These are phyloP conservation scores for Ceyx cyanopectus DNA, from an alignment of 2,113 vertebrate genomes.

Conservation along the genomic window DNA sequence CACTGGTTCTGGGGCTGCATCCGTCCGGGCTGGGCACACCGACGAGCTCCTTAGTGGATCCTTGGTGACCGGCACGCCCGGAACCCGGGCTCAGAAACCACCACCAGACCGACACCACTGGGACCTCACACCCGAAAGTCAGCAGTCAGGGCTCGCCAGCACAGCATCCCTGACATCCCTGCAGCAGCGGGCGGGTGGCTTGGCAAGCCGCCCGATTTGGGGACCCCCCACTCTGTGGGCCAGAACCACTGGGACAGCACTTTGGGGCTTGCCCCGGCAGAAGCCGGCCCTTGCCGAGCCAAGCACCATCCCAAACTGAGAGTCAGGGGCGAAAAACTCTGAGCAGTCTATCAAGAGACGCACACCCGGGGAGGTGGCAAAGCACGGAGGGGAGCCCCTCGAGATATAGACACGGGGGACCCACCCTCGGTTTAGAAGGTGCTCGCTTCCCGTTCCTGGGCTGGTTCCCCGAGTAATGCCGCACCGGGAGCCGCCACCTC, in stretches of 20 bases:
- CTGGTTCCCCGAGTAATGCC: background rate
- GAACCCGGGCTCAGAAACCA: background rate
- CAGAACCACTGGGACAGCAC: background rate
- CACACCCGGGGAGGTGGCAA: background rate
- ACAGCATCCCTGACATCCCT: background rate
- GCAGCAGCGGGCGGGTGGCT: accelerated
- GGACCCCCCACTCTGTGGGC: background rate
- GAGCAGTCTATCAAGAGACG: background rate
- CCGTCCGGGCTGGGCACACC: background rate
- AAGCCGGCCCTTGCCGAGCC: background rate
- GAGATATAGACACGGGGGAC: background rate
- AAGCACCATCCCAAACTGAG: background rate
- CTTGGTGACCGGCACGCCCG: background rate
- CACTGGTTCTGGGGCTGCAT: background rate
- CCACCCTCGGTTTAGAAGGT: background rate
- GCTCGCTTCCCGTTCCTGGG: background rate
- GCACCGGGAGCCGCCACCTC: background rate
- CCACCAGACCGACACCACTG: background rate
- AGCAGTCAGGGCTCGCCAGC: accelerated
- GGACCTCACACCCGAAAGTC: background rate
- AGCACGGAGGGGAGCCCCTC: background rate
- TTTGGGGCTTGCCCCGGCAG: background rate
- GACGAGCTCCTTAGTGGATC: accelerated
- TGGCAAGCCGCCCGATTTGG: background rate
- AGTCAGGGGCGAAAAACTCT: background rate